These are phyloP conservation scores for Drosophila putrida DNA, from an alignment of 2,888 invertebrate species.

Conservation along the genomic window DNA sequence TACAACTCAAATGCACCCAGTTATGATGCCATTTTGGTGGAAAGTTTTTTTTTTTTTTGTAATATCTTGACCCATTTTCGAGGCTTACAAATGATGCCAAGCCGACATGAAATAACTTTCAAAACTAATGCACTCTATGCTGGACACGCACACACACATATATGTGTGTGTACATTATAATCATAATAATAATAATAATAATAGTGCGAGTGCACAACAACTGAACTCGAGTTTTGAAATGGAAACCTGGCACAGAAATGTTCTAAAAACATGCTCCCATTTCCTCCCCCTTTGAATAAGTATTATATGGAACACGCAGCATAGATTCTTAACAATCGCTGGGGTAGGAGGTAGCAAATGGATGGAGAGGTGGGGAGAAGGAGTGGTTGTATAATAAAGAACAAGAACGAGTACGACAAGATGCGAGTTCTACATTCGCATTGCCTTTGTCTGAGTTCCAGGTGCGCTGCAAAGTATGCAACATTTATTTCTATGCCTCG, in stretches of 20 bases:
- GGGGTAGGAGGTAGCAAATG: background rate
- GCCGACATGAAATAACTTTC: conserved; percentile 39
- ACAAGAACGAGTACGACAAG: conserved; percentile 8
- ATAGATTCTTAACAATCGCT: conserved; percentile 41
- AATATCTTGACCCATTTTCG: conserved; percentile 27
- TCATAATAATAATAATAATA: conserved; percentile 24
- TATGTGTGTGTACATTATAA: conserved; percentile 4
- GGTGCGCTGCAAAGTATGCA: conserved; percentile 59
- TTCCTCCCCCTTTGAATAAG: background rate
- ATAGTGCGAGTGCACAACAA: conserved; percentile 46
- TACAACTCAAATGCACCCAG: conserved; percentile 14
- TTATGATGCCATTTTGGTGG: conserved; percentile 13
- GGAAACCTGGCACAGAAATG: conserved; percentile 39
- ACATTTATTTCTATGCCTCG: conserved; percentile 56
- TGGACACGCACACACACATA: conserved; percentile 13
- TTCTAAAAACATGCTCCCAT: conserved; percentile 12
- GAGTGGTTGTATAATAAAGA: conserved; percentile 8
- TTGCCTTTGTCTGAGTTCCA: conserved; percentile 40
- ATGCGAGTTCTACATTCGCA: conserved; percentile 48
- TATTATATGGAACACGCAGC: conserved; percentile 36
- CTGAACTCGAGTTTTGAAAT: conserved; percentile 23
- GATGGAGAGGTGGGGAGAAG: too few relatives aligned
- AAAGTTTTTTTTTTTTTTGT: conserved; percentile 4
- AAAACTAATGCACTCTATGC: conserved; percentile 41
- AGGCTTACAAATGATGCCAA: conserved; percentile 15